Evolutionary conservation across 2,888 invertebrate genomes (phyloP), one percentile per base, ranked within the genome.

Genomic region (Leptinotarsa tumamoca): DNA sequence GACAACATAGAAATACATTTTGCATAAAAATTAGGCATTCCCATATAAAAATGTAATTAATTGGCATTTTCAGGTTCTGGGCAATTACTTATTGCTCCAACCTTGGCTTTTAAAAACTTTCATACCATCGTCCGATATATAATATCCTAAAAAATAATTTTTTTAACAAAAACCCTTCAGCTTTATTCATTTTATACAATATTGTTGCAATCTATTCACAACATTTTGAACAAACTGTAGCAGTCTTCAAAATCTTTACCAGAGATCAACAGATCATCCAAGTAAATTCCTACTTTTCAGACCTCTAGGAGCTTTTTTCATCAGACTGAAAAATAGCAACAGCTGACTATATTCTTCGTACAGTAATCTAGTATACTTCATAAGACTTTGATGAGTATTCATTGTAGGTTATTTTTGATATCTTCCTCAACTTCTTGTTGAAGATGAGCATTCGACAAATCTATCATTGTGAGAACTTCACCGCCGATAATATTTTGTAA

Each of bases 391-490:
- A 18, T 13, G 56, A 18, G 56, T 56, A 56, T 56, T 56, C 3
- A 56, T 56, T 56, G 56, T 56, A 5, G 4, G 18, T 18, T 1
- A n/a, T 15, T 56, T 5, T 56, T n/a, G 50, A 17, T 15, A 18
- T 43, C 51, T 18, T 49, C 2, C 15, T 21, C n/a, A 23, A 23
- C 33, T 50, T 68, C 49, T 15, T 4, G 23, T n/a, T 68, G 51
- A n/a, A 68, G 18, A 68, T 51, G 21, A n/a, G 68, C 23, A 21
- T 50, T 68, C 0, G 49, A 49, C n/a, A 51, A 50, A n/a, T 68
- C 51, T 50, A 68, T 21, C 0, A 50, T 52, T 51, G 4, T 21
- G n/a, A 68, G 18, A 52, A 68, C 18, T 18, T 43, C 23, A 15
- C 43, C 50, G 5, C 18, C 68, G 21, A 43, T 17, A 33, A 50